Evolutionary conservation across 2,888 invertebrate species (phyloP), one percentile per base, ranked within the genome.

Genomic region (Ormyrus rosae): DNA sequence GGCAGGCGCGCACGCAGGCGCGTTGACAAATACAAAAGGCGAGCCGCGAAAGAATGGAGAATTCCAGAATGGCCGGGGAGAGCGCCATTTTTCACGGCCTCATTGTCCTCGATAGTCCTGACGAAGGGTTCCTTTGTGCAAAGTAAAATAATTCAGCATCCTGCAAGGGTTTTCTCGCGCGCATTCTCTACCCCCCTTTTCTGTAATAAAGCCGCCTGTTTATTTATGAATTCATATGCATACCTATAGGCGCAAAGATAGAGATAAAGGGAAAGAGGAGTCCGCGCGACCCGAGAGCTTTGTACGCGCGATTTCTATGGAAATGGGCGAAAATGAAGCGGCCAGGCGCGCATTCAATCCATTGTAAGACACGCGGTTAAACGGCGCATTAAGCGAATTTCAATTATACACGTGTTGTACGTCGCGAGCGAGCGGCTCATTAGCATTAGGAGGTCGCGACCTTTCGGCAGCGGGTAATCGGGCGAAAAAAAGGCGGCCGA

Each of bases 51-150:
- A 84, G 84, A 83, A 84, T 84, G 81, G 50, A 63, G 72, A 73
- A 34, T 10, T 50, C 34, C 50, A 34, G 61, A 68, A 61, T 68
- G 51, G 61, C 69, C 48, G 51, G 69, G 67, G 69, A 70, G 78
- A 76, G 83, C 82, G 81, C 84, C 84, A 86, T 86, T 86, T 86
- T 86, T 86, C 85, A 86, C 83, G 80, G 84, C 83, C 83, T 85
- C 84, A 86, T 86, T 85, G 85, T 86, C 85, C 85, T 79, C 83
- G 80, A 83, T 84, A 84, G 84, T 82, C 80, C 81, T 81, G 83
- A 83, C 82, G 84, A 84, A 84, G 84, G 84, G 83, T 83, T 81
- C 82, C 78, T 85, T 85, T 85, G 83, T 84, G 83, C 76, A 76
- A 80, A 77, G 76, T 83, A 74, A 84, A 84, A 84, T 84, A 83